phyloP scores from a whole-genome alignment of 2,797 vertebrate species.

The Peromyscus nudipes region DNA sequence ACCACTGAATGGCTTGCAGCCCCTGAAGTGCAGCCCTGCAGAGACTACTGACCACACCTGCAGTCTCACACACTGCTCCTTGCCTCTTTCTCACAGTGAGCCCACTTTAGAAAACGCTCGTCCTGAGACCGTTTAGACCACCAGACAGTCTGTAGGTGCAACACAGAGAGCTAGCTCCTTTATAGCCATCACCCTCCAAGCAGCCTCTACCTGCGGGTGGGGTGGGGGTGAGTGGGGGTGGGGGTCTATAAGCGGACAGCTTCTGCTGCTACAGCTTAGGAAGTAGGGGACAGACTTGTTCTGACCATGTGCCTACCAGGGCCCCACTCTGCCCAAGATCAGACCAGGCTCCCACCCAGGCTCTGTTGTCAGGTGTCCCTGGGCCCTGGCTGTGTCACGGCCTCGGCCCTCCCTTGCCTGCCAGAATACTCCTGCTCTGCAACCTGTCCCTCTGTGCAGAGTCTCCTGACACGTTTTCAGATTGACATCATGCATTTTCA shows the following conservation, averaged over 20 bases:
- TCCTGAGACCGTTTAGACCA: background rate
- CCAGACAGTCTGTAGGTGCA: background rate
- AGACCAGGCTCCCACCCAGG: too few relatives aligned
- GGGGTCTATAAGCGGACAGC: background rate
- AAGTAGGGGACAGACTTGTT: background rate
- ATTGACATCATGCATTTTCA: background rate
- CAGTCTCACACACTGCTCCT: background rate
- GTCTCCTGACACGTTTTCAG: background rate
- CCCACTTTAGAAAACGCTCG: background rate
- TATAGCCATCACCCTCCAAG: rapidly evolving
- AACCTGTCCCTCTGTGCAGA: background rate
- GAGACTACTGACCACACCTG: background rate
- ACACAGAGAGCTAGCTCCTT: background rate
- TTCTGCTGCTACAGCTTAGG: background rate
- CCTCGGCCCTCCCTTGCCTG: background rate
- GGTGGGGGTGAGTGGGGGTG: background rate
- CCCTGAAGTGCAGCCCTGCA: background rate
- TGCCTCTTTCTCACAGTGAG: background rate
- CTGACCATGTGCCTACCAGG: background rate
- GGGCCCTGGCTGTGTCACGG: background rate
- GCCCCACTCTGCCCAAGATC: background rate
- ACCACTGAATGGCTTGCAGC: background rate
- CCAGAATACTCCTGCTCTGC: background rate
- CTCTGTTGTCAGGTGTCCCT: background rate
- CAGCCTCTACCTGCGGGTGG: background rate